Base-by-base conservation (phyloP, 2,797 vertebrate species). In the Harpagifer antarcticus region DNA sequence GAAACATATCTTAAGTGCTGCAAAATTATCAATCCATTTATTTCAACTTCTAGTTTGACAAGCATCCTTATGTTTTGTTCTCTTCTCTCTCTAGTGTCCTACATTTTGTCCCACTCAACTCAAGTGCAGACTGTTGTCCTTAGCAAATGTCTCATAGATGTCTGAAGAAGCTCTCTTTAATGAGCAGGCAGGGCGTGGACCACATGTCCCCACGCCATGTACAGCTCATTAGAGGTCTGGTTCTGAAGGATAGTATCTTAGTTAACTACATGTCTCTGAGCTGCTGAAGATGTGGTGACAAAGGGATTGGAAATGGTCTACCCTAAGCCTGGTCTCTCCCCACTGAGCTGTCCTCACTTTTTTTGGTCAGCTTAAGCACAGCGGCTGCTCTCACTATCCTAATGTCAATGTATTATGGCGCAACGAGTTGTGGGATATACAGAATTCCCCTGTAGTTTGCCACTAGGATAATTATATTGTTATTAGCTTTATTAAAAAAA, bases 121-220 rank as follows among this genome's bases (percentile, higher is more conserved):
- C 59, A 47, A 78, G 81, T 33, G 1, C 61, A 83, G 56, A 12
- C 72, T 81, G 59, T 85, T 74, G 6, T 88, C 76, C 72, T 89
- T 66, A 19, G 40, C 45, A 71, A 84, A 81, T 55, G 55, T 87
- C 63, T 74, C 15, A 9, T 44, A 82, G 59, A 76, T 68, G 86
- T 87, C 65, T 83, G 57, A 86, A 27, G 64, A 69, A 61, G 62
- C 48, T 75, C 77, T 77, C 65, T 78, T 73, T 92, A 92, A 92
- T 91, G 83, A 92, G 91, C 71, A 65, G 76, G 82, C 74, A 65
- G 55, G 58, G 83, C 78, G 19, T 76, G 69, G 76, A 77, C 80
- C 79, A 75, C 81, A 83, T 85, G 84, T 86, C 85, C 53, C 50
- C 60, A 60, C 5, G 60, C 68, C 72, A 55, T 74, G 74, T 72